Conservation (phyloP, 2,888 invertebrate genomes). For the Troilus luridus region DNA sequence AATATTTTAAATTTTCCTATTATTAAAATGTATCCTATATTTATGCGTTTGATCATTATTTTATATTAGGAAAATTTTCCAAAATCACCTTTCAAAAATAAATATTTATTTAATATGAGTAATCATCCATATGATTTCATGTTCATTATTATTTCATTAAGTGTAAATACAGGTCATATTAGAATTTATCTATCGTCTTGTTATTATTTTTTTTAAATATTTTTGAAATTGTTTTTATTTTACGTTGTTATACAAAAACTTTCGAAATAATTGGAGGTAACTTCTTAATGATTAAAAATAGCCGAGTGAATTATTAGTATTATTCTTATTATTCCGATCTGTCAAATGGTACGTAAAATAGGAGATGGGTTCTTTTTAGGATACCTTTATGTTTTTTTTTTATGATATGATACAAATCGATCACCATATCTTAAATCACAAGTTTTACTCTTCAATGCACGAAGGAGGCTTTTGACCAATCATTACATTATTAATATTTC, state of each 20-base stretch:
- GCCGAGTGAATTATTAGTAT: neutral
- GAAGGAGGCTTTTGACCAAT: neutral
- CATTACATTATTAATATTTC: neutral
- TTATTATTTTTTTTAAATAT: no score
- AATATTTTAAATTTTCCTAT: neutral
- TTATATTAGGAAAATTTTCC: neutral
- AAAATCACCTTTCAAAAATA: neutral
- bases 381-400: neutral
- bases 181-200: no score
- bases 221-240: no score
- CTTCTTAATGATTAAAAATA: neutral
- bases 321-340: neutral
- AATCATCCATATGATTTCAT: no score
- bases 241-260: neutral
- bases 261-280: conserved; percentile 7
- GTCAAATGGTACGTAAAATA: neutral
- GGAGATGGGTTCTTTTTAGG: neutral
- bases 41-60: no score
- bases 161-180: neutral
- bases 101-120: neutral
- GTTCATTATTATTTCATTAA: neutral
- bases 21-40: neutral
- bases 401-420: neutral
- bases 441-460: neutral
- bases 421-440: neutral